These are phyloP conservation scores for Aphidius colemani DNA, from an alignment of 2,888 invertebrate species.

Conservation along the genomic window DNA sequence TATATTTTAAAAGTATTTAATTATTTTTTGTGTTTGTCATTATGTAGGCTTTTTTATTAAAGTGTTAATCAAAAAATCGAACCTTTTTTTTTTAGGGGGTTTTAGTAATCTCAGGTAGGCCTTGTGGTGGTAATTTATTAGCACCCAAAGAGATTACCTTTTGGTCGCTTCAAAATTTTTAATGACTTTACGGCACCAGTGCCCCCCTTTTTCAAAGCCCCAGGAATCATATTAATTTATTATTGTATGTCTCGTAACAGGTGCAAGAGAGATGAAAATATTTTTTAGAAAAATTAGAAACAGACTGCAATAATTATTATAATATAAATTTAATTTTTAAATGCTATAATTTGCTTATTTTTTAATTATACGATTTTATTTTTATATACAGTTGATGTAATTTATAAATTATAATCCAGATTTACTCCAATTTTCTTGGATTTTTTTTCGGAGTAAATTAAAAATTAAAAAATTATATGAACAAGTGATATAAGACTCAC, in stretches of 20 bases:
- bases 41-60: slow-evolving; percentile 7
- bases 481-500: no score
- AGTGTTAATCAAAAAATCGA: slow-evolving; percentile 17
- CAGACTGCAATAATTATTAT: background rate
- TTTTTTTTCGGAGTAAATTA: no score
- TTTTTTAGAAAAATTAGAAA: background rate
- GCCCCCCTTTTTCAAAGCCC: background rate
- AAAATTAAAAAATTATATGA: no score
- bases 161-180: slow-evolving; percentile 7
- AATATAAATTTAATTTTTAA: background rate
- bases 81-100: background rate
- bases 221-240: no score
- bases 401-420: no score
- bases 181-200: background rate
- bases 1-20: background rate
- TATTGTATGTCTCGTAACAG: no score
- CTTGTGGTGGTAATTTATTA: slow-evolving; percentile 23
- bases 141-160: slow-evolving; percentile 15
- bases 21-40: background rate
- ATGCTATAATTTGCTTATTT: background rate
- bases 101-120: slow-evolving; percentile 10
- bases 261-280: background rate
- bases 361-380: no score
- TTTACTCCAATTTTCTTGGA: no score
- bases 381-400: no score